Evolutionary conservation across 2,888 invertebrate genomes (phyloP), one percentile per base, ranked within the genome.

Genomic region (Proisotoma minuta): DNA sequence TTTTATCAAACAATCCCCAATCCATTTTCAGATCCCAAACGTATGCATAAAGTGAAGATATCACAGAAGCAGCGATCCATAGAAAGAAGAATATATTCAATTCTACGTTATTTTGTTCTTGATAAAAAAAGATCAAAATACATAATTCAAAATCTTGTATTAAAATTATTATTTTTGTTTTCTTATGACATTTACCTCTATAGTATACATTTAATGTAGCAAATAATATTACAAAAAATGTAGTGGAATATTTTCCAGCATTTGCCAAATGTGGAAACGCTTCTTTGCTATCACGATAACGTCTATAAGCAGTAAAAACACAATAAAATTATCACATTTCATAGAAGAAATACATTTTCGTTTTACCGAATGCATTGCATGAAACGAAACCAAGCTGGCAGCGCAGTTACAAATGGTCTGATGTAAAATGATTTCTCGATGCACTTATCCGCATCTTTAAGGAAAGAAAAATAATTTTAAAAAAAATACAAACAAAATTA

Each of bases 11-110:
- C 60, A 98, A 82, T 0, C 97, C 97, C 99, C 99, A 99, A 82
- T 99, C 99, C 91, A 99, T 93, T 80, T 91, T 93, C 34, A 98
- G 88, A 78, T 99, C 98, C 98, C 99, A 99, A 1, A 91, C 88
- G 78, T 95, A 94, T 0, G 97, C 92, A 79, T 99, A 99, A 63
- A 90, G 84, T 0, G 98, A 96, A 58, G 92, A 94, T 2, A 94
- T 79, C 29, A 96, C 78, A 73, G 89, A 87, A 48, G 90, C 86
- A 2, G 84, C 82, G 63, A 99, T 85, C 96, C 96, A 97, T 51
- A 91, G 79, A 83, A 91, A 91, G 48, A 93, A 84, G 80, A 87
- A 93, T 39, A 91, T 90, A 78, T 89, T 91, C 22, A 69, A 47
- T 23, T 62, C 66, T 10, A 60, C 61, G 1, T 40, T 49, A 29